These are phyloP conservation scores for Leptura quadrifasciata DNA, from an alignment of 2,888 invertebrate species.

Conservation along the genomic window DNA sequence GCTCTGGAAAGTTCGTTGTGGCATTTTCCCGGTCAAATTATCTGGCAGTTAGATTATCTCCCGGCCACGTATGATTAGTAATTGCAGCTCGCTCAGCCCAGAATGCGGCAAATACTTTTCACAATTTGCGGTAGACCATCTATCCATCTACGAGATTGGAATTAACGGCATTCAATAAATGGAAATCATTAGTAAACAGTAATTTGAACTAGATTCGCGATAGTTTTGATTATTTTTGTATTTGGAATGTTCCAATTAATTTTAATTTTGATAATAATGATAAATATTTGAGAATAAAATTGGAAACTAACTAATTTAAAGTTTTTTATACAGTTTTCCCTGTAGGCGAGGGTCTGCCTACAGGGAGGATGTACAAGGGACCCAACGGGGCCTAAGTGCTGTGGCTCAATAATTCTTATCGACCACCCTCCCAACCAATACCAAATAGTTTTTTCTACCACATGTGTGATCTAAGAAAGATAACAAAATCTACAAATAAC, in stretches of 20 bases:
- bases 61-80: conserved; percentile 27
- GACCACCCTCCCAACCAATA: too few species aligned
- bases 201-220: neutral
- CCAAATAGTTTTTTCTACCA: too few species aligned
- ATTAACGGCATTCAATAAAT: conserved; percentile 10
- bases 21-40: conserved; percentile 30
- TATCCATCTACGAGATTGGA: conserved; percentile 12
- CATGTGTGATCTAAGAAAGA: too few species aligned
- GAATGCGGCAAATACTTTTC: conserved; percentile 20
- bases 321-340: too few species aligned
- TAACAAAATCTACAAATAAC: too few species aligned
- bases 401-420: too few species aligned
- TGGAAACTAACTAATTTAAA: too few species aligned
- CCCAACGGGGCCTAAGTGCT: too few species aligned
- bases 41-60: conserved; percentile 34
- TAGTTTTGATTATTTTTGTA: neutral
- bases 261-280: too few species aligned
- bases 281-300: too few species aligned
- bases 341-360: too few species aligned
- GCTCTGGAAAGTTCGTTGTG: conserved; percentile 23
- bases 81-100: conserved; percentile 13
- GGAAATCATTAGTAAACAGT: neutral
- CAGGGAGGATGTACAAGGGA: too few species aligned
- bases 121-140: neutral
- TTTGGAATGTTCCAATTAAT: neutral